These are phyloP conservation scores for Raphicerus campestris DNA, from an alignment of 2,113 vertebrate species.

Conservation along the genomic window DNA sequence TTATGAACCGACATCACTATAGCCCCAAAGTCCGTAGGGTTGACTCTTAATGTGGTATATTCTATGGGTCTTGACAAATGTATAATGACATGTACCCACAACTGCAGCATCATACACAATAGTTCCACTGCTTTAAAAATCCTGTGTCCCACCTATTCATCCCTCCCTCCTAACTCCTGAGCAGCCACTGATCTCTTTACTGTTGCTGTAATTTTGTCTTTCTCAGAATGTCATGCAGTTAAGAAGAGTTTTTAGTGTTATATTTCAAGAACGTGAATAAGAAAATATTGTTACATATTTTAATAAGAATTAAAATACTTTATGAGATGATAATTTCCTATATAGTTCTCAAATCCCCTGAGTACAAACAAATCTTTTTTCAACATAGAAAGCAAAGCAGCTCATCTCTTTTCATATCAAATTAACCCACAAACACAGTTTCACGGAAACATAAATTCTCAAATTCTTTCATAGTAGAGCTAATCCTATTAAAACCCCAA, in stretches of 20 bases:
- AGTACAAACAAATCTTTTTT: not conserved
- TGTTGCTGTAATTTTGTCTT: not conserved
- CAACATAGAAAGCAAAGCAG: not conserved
- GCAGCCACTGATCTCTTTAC: not conserved
- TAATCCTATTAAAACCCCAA: slow-evolving; percentile 57
- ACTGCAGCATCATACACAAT: not conserved
- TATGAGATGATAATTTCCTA: not conserved
- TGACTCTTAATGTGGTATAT: not conserved
- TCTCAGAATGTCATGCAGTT: not conserved
- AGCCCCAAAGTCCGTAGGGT: not conserved
- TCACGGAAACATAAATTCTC: slow-evolving; percentile 12
- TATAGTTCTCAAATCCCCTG: not conserved
- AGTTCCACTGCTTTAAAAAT: not conserved
- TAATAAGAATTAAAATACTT: slow-evolving; percentile 48
- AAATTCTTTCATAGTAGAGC: slow-evolving; percentile 36
- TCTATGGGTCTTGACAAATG: not conserved
- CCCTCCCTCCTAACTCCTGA: not conserved
- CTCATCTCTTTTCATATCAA: not conserved
- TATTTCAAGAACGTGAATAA: slow-evolving; percentile 2
- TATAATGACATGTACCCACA: too few species aligned
- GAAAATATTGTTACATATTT: not conserved
- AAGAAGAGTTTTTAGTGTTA: not conserved
- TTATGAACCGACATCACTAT: not conserved
- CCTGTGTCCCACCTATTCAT: not conserved
- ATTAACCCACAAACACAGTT: slow-evolving; percentile 34